phyloP scores from a whole-genome alignment of 1,140 invertebrate species.

The Druon quercuslanigerum region DNA sequence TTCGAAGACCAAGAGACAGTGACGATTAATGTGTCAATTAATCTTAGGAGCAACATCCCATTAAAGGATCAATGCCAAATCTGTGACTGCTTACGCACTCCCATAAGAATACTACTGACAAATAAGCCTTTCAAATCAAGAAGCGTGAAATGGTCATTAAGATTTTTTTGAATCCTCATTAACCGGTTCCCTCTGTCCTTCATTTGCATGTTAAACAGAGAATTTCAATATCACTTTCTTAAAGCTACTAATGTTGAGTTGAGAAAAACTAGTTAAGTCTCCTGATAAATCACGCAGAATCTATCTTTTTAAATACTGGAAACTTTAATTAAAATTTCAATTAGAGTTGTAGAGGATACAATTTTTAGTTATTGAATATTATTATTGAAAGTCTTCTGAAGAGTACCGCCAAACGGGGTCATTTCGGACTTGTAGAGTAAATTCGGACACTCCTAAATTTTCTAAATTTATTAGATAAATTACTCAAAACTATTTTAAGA shows the following conservation, averaged over 20 bases:
- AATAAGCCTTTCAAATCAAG: not conserved
- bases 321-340: no score
- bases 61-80: conserved; percentile 28
- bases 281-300: no score
- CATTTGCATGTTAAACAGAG: not conserved
- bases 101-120: not conserved
- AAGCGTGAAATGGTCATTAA: conserved; percentile 14
- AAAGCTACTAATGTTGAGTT: not conserved
- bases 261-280: no score
- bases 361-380: no score
- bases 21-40: conserved; percentile 27
- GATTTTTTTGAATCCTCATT: not conserved
- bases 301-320: no score
- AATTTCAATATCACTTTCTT: not conserved
- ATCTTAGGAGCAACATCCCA: conserved; percentile 13
- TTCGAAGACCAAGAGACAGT: conserved; percentile 5
- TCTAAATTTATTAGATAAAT: no score
- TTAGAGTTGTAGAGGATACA: no score
- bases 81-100: not conserved
- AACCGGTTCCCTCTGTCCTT: not conserved
- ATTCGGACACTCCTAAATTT: no score
- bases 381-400: no score
- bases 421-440: no score
- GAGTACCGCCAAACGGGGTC: no score
- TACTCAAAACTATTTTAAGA: no score